Conservation (phyloP, 1,140 invertebrate genomes). For the Zaprionus ornatus region DNA sequence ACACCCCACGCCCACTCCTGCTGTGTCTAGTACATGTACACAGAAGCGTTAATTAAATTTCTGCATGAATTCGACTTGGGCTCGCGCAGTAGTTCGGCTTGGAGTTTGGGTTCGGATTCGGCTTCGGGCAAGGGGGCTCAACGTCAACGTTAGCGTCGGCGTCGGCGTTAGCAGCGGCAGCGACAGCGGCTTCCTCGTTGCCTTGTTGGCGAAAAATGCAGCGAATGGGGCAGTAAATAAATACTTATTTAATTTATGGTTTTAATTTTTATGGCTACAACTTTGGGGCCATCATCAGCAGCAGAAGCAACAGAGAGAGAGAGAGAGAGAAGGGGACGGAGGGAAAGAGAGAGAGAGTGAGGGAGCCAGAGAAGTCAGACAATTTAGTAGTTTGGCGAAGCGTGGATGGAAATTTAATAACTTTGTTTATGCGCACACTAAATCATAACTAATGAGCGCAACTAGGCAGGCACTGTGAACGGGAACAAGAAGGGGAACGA, state of each 20-base stretch:
- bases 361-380: constrained; percentile 50
- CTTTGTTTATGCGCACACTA: constrained; percentile 81
- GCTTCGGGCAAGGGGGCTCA: background rate
- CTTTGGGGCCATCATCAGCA: constrained; percentile 59
- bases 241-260: constrained; percentile 82
- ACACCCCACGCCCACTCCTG: constrained; percentile 39
- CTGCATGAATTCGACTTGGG: constrained; percentile 55
- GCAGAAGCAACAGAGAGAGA: constrained; percentile 1
- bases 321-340: background rate
- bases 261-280: constrained; percentile 82
- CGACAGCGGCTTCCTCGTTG: background rate
- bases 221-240: constrained; percentile 65
- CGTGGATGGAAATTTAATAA: constrained; percentile 81
- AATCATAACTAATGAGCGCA: constrained; percentile 80
- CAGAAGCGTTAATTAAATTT: constrained; percentile 82
- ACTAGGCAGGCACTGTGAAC: constrained; percentile 17
- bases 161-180: too few relatives aligned
- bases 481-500: background rate
- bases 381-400: constrained; percentile 80
- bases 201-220: constrained; percentile 51
- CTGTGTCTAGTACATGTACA: constrained; percentile 77
- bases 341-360: background rate
- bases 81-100: constrained; percentile 1
- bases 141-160: background rate
- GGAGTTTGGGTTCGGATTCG: background rate